Percentiles rank a stretch among this genome's conserved stretches.
phyloP scores from a whole-genome alignment of 2,888 invertebrate genomes.

The Halocaridina rubra region DNA sequence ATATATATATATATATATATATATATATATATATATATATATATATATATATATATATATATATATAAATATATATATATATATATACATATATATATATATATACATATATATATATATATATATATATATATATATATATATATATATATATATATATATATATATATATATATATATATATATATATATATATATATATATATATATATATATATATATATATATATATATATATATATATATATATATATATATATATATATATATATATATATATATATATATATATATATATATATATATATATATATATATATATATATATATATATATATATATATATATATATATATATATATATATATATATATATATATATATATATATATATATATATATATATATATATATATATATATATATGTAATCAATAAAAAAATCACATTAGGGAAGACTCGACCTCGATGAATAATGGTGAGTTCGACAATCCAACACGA shows the following conservation, averaged over 20 bases:
- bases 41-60: conserved; percentile 8
- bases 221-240: conserved; percentile 8
- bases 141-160: conserved; percentile 2
- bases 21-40: conserved; percentile 8
- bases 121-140: conserved; percentile 8
- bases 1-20: conserved; percentile 8
- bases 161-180: not conserved
- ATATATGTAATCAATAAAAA: not conserved
- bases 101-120: conserved; percentile 1
- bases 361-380: not conserved
- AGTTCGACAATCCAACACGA: too few relatives aligned
- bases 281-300: not conserved
- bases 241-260: conserved; percentile 8
- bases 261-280: conserved; percentile 8
- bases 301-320: not conserved
- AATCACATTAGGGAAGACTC: too few relatives aligned
- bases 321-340: not conserved
- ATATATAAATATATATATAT: not conserved
- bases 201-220: conserved; percentile 8
- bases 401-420: not conserved
- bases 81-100: not conserved
- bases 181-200: conserved; percentile 8
- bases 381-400: not conserved
- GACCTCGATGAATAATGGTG: too few relatives aligned
- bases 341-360: not conserved